Evolutionary conservation across 2,888 invertebrate genomes (phyloP).

Genomic region (Nomada fucata): DNA sequence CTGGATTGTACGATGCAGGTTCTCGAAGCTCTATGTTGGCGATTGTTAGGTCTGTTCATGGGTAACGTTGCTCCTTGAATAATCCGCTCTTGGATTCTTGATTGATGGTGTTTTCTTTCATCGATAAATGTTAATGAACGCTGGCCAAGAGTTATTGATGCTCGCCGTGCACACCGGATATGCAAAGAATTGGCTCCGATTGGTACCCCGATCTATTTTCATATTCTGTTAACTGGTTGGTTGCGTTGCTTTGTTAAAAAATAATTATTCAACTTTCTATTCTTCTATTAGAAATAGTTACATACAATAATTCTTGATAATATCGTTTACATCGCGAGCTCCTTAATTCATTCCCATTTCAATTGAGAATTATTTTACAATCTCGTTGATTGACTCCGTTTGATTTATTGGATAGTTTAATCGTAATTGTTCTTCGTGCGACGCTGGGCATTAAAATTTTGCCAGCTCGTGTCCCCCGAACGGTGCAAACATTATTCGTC

Average conservation of each 20-base stretch:
- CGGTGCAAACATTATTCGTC: neutral
- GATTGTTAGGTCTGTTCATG: slow-evolving; percentile 18
- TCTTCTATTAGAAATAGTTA: no score
- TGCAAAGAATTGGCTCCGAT: neutral
- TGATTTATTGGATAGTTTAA: neutral
- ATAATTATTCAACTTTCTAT: no score
- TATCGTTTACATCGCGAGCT: no score
- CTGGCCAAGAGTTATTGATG: slow-evolving; percentile 18
- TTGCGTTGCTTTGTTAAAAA: no score
- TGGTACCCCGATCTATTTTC: neutral
- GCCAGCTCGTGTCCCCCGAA: neutral
- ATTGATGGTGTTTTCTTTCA: slow-evolving; percentile 29
- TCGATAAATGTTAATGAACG: slow-evolving; percentile 33
- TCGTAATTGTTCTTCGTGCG: neutral
- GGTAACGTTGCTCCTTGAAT: slow-evolving; percentile 15
- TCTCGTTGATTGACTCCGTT: neutral
- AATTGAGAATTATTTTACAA: neutral
- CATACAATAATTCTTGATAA: no score
- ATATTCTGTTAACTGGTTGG: neutral
- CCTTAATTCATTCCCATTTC: no score
- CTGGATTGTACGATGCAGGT: neutral
- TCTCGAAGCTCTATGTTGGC: neutral
- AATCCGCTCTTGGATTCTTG: slow-evolving; percentile 18
- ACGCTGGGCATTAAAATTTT: neutral
- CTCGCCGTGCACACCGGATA: neutral